phyloP scores from a whole-genome alignment of 2,113 vertebrate species.

The Propithecus coquereli region DNA sequence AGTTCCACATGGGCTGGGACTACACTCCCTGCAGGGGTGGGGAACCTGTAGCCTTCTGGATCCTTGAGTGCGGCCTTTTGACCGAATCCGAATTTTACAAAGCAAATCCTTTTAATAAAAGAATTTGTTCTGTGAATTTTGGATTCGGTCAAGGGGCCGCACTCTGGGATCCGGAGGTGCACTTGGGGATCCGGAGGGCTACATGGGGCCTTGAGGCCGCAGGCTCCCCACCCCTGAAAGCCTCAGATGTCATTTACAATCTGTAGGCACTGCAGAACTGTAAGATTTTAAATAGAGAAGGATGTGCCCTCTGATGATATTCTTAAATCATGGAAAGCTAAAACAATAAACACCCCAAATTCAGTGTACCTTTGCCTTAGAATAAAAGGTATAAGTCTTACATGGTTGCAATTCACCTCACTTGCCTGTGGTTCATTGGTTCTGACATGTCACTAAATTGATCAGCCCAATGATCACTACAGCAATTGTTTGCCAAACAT shows the following conservation, averaged over 20 bases:
- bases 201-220: no score
- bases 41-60: no score
- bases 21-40: neutral
- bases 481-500: neutral
- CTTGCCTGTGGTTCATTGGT: neutral
- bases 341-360: neutral
- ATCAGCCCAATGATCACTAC: neutral
- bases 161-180: no score
- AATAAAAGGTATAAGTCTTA: neutral
- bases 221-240: neutral
- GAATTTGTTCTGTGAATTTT: no score
- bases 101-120: neutral
- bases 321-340: constrained; percentile 2
- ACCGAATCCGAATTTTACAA: neutral
- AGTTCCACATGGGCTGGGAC: neutral
- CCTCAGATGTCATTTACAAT: neutral
- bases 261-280: neutral
- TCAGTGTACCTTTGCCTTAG: neutral
- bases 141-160: no score
- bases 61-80: no score
- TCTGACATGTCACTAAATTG: constrained; percentile 39
- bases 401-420: neutral
- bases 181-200: no score
- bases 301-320: neutral
- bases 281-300: constrained; percentile 13